Evolutionary conservation across 2,888 invertebrate species (phyloP).

Genomic region (Xanthorhoe spadicearia): DNA sequence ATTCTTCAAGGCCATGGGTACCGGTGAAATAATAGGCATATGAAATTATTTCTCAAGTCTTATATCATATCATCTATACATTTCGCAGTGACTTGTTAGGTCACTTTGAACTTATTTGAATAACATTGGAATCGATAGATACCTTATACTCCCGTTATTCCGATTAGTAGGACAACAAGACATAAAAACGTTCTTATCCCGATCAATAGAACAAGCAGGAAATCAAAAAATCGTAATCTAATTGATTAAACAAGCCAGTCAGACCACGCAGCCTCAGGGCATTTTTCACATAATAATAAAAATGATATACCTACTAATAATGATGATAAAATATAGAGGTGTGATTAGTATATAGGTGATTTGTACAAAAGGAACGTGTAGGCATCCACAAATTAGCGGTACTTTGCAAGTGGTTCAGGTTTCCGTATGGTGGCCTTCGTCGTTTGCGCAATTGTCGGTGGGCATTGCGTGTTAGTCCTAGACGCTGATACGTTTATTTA

Average conservation of each 20-base stretch:
- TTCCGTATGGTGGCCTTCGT: constrained; percentile 68
- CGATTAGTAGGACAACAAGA: too few relatives aligned
- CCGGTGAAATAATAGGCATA: background rate
- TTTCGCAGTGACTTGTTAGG: background rate
- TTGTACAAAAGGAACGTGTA: constrained; percentile 8
- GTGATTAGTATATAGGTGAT: constrained; percentile 13
- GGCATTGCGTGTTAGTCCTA: constrained; percentile 57
- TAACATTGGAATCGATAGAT: too few relatives aligned
- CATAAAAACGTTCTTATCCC: too few relatives aligned
- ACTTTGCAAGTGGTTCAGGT: constrained; percentile 63
- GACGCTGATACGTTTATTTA: constrained; percentile 15
- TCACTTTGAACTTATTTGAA: too few relatives aligned
- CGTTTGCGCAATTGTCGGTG: constrained; percentile 61
- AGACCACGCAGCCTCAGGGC: too few relatives aligned
- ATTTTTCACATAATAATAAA: too few relatives aligned
- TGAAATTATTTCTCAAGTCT: background rate
- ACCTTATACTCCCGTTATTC: too few relatives aligned
- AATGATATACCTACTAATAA: too few relatives aligned
- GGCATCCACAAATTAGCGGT: constrained; percentile 53
- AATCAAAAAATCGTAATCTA: too few relatives aligned
- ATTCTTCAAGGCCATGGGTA: background rate
- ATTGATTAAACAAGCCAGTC: too few relatives aligned
- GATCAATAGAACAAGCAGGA: too few relatives aligned
- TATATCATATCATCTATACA: background rate
- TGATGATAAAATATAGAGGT: too few relatives aligned